Base-by-base conservation (phyloP, 2,888 invertebrate species). In the Spialia ferax region DNA sequence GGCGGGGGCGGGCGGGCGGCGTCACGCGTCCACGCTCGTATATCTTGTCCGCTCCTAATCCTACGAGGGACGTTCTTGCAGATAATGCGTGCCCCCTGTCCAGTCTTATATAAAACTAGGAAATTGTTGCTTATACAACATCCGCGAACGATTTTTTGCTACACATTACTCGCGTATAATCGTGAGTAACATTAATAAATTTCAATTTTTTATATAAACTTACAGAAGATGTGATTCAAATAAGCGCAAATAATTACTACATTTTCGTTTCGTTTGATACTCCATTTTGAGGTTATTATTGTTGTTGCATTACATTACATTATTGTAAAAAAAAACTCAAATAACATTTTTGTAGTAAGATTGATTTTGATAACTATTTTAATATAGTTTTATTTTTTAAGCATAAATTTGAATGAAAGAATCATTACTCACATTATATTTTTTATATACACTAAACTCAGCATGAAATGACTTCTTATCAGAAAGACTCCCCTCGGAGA, bases 21-120 rank as follows among this genome's bases (percentile, higher is more conserved):
- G 35, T 35, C 56, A 55, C 29, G 55, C 45, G 45, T 32, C 11
- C 56, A 18, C 20, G 38, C 38, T 38, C 57, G 13, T 57, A 57
- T 38, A 22, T 57, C 57, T 57, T 57, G 57, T 57, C 57, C 50
- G 55, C 55, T 38, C 57, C 42, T 57, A 57, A 57, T 57, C 57
- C 57, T 13, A n/a, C 42, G 59, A 22, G 15, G 10, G 42, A 59
- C 26, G 26, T 59, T 45, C 26, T 59, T 59, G 59, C 42, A 42
- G 59, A 59, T 59, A 59, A 59, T 45, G 59, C 38, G 59, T 45
- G 59, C 15, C 38, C 35, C 38, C 38, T 35, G n/a, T 22, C n/a
- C 59, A 20, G n/a, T n/a, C 42, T 42, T 13, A 38, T 10, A 15
- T 42, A 42, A 59, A 45, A 23, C 57, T 57, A 22, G 22, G 57